phyloP scores from a whole-genome alignment of 2,797 vertebrate genomes.

The Sebastes melanostomus region DNA sequence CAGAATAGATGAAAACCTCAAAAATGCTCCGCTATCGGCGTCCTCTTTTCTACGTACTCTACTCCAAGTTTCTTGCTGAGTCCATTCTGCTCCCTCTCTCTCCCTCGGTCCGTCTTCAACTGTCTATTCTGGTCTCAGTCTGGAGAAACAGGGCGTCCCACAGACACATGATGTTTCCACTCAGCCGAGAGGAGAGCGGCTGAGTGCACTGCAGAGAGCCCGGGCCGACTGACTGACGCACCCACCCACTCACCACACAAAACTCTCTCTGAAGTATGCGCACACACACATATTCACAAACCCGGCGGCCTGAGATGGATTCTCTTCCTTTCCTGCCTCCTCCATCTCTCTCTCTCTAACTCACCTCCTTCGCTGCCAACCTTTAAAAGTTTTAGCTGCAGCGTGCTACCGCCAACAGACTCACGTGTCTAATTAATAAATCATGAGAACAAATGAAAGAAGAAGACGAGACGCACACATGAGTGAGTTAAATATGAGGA shows the following conservation, averaged over 20 bases:
- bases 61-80: neutral
- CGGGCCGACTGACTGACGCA: conserved; percentile 65
- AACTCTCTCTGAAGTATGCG: conserved; percentile 62
- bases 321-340: conserved; percentile 51
- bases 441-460: conserved; percentile 42
- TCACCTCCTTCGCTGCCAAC: conserved; percentile 24
- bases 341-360: conserved; percentile 33
- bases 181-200: conserved; percentile 64
- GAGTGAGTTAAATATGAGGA: neutral
- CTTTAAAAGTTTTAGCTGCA: conserved; percentile 43
- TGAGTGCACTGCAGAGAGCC: conserved; percentile 66
- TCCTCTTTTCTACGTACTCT: neutral
- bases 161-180: conserved; percentile 81
- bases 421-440: conserved; percentile 56
- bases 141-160: conserved; percentile 65
- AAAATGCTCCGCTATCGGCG: conserved; percentile 3
- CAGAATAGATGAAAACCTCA: conserved; percentile 11
- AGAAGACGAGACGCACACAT: neutral
- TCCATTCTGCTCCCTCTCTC: conserved; percentile 30
- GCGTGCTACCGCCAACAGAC: conserved; percentile 1
- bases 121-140: conserved; percentile 44
- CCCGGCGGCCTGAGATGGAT: conserved; percentile 42
- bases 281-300: conserved; percentile 43
- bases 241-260: conserved; percentile 76
- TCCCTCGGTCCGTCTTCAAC: neutral